Conservation (phyloP, 2,797 vertebrate genomes). For the Myripristis jacobus region DNA sequence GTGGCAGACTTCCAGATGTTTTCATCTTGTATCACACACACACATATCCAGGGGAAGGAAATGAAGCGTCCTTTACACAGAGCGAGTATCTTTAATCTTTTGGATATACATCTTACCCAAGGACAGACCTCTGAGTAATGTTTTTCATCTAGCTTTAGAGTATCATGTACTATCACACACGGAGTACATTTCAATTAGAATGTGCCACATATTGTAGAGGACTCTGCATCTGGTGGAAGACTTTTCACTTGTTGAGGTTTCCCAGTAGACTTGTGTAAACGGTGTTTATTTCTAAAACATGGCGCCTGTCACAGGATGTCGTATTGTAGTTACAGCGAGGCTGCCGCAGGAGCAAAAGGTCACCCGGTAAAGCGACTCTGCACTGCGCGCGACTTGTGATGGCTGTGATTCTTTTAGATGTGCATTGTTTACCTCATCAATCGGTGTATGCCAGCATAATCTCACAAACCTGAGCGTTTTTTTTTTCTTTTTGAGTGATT, state of each 20-base stretch:
- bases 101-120: conserved; percentile 30
- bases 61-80: conserved; percentile 41
- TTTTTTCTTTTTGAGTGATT: conserved; percentile 59
- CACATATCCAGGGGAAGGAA: conserved; percentile 38
- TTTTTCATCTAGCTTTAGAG: conserved; percentile 28
- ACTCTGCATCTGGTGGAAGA: not conserved
- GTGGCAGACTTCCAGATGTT: conserved; percentile 77
- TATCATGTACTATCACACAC: not conserved
- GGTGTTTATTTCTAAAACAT: conserved; percentile 19
- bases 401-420: conserved; percentile 53
- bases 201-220: conserved; percentile 6
- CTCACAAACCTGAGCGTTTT: conserved; percentile 38
- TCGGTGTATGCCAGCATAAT: conserved; percentile 20
- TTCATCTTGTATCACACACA: conserved; percentile 67
- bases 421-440: conserved; percentile 54
- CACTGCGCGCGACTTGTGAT: conserved; percentile 41
- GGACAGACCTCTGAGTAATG: conserved; percentile 24
- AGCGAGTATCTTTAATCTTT: conserved; percentile 35
- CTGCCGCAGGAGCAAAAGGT: conserved; percentile 49
- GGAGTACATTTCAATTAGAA: conserved; percentile 17
- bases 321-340: conserved; percentile 19
- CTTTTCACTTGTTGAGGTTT: conserved; percentile 33
- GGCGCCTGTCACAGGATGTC: conserved; percentile 7
- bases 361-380: conserved; percentile 31
- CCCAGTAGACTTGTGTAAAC: conserved; percentile 31